Conservation (phyloP, 2,113 vertebrate genomes). For the Galbula dea region DNA sequence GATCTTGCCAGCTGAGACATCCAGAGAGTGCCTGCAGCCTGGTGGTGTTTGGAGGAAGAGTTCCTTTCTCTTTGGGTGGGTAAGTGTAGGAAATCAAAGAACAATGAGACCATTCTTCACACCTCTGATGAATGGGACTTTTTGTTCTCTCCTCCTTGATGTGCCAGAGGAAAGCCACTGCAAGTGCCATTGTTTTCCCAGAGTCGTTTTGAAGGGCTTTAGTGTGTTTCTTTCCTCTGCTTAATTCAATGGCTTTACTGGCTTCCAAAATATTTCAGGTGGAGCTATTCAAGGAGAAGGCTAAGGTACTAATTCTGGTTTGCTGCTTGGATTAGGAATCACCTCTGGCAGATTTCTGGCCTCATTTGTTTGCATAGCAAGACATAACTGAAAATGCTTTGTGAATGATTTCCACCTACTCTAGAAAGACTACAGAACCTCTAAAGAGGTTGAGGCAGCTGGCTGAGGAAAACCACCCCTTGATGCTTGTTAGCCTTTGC, state of each 20-base stretch:
- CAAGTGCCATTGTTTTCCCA: constrained; percentile 24
- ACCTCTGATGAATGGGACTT: not conserved
- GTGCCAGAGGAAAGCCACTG: not conserved
- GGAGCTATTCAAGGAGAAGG: not conserved
- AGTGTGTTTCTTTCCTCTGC: not conserved
- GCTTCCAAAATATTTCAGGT: not conserved
- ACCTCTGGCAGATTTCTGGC: not conserved
- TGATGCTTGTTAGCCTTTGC: not conserved
- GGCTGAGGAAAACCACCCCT: not conserved
- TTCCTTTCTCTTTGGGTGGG: not conserved
- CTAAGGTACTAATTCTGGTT: not conserved
- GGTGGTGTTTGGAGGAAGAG: not conserved
- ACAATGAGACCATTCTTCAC: constrained; percentile 21
- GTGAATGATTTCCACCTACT: not conserved
- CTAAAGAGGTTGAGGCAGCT: not conserved
- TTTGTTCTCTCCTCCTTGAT: constrained; percentile 34
- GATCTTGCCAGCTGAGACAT: not conserved
- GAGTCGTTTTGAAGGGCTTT: constrained; percentile 1
- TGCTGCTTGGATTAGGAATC: not conserved
- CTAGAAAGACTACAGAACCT: not conserved
- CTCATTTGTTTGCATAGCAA: not conserved
- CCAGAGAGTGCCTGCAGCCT: not conserved
- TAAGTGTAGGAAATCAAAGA: not conserved
- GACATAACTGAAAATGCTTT: not conserved
- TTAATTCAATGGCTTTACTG: not conserved